Evolutionary conservation across 1,140 invertebrate species (phyloP), one percentile per base, ranked within the genome.

Genomic region (Pachyrhynchus sulphureomaculatus): DNA sequence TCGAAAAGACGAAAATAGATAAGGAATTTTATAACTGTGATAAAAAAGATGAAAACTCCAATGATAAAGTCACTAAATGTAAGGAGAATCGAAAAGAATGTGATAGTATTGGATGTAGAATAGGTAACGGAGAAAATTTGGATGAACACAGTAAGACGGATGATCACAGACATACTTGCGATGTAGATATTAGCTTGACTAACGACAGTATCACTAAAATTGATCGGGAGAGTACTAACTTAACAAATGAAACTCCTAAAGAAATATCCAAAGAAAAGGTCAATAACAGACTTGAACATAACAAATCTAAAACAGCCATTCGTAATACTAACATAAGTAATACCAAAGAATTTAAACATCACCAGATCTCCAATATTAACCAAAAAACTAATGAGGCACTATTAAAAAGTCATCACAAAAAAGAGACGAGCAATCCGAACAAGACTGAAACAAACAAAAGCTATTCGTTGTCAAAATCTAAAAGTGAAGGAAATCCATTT

Each of bases 401-500:
- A 37, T 15, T 13, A 15, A 18, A 37, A 18, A 18, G 3, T 5
- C 34, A 18, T 37, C 34, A 18, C 5, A 37, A 2, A 5, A 6
- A 2, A n/a, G 17, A 37, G 17, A 1, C n/a, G n/a, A n/a, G 6
- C 6, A n/a, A n/a, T n/a, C n/a, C n/a, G n/a, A 9, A 13, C 8
- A 45, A 26, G 17, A 45, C 1, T 4, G 18, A 53, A 18, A 9
- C 24, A 24, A 34, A 42, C 18, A 62, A 60, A 29, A 71, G 65
- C 55, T 73, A 68, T 60, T 36, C 29, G 18, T 63, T 76, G 53
- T 62, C 68, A 3, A 76, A 75, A 54, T 76, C 75, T 45, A 73
- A 69, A 67, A 75, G 72, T 45, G 75, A 74, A 45, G 72, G 74
- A 6, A 73, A 75, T 66, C 74, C 75, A 8, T 75, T 75, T 54